Evolutionary conservation across 1,140 invertebrate species (phyloP).

Genomic region (Lanistes nyassanus): DNA sequence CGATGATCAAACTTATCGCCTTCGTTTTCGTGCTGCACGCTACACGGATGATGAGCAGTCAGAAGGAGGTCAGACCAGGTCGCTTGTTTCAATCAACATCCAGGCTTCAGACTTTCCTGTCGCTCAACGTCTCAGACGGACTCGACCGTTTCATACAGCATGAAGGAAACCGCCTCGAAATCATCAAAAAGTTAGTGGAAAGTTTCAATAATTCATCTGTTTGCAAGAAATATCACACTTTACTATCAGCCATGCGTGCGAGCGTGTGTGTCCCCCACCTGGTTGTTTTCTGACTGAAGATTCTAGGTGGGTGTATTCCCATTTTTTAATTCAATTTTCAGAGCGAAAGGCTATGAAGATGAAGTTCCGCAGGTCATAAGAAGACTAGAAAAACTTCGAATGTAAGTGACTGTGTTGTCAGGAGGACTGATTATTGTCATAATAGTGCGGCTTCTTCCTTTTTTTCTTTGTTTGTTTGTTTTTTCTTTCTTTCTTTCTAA

Average conservation of each 20-base stretch:
- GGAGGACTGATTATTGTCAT: not conserved
- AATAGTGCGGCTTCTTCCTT: not conserved
- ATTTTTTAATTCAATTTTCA: not conserved
- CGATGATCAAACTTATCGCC: not conserved
- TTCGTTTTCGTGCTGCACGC: not conserved
- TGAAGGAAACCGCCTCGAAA: conserved; percentile 1
- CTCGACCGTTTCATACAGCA: not conserved
- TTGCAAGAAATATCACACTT: too few species aligned
- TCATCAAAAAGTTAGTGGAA: conserved; percentile 9
- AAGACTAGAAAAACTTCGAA: conserved; percentile 3
- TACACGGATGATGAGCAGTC: not conserved
- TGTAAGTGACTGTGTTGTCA: conserved; percentile 4
- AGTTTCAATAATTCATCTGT: not conserved
- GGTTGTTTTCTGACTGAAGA: not conserved
- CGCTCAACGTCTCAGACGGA: not conserved
- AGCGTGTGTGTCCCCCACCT: not conserved
- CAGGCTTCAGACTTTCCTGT: not conserved
- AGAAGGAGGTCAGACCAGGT: too few species aligned
- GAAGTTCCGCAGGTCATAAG: conserved; percentile 10
- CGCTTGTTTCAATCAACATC: not conserved
- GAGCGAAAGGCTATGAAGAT: conserved; percentile 20
- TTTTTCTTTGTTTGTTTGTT: not conserved
- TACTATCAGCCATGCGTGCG: not conserved
- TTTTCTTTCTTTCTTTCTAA: not conserved
- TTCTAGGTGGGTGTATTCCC: not conserved